These are phyloP conservation scores for Cosmopolites sordidus DNA, from an alignment of 2,888 invertebrate genomes.

Conservation along the genomic window DNA sequence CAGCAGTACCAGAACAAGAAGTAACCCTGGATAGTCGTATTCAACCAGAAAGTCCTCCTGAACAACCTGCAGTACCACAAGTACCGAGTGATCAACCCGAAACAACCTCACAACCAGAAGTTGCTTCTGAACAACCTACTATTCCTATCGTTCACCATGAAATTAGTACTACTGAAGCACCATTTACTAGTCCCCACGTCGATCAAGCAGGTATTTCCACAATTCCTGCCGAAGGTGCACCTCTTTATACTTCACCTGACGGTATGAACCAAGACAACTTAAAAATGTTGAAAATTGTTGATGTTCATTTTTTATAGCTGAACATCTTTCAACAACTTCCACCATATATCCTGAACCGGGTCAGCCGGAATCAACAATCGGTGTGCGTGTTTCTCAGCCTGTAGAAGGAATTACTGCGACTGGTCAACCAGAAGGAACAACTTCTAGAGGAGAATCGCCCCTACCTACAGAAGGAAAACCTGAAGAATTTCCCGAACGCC, in stretches of 20 bases:
- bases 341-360: slow-evolving; percentile 4
- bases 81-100: slow-evolving; percentile 2
- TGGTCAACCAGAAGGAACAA: slow-evolving; percentile 5
- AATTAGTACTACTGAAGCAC: slow-evolving; percentile 5
- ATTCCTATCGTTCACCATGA: slow-evolving; percentile 6
- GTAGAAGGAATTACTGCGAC: background rate
- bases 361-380: slow-evolving; percentile 2
- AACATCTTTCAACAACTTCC: too few relatives aligned
- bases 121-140: too few relatives aligned
- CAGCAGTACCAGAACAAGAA: slow-evolving; percentile 2
- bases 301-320: too few relatives aligned
- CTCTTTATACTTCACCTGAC: slow-evolving; percentile 5
- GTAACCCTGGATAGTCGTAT: background rate
- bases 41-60: background rate
- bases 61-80: slow-evolving; percentile 1
- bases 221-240: slow-evolving; percentile 2
- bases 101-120: background rate
- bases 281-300: too few relatives aligned
- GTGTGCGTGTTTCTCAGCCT: too few relatives aligned
- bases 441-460: background rate
- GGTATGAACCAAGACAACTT: too few relatives aligned
- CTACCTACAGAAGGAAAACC: background rate
- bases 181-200: slow-evolving; percentile 9
- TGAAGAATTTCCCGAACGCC: background rate
- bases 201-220: background rate